Base-by-base conservation (phyloP, 2,113 vertebrate genomes). In the Takifugu bimaculatus region DNA sequence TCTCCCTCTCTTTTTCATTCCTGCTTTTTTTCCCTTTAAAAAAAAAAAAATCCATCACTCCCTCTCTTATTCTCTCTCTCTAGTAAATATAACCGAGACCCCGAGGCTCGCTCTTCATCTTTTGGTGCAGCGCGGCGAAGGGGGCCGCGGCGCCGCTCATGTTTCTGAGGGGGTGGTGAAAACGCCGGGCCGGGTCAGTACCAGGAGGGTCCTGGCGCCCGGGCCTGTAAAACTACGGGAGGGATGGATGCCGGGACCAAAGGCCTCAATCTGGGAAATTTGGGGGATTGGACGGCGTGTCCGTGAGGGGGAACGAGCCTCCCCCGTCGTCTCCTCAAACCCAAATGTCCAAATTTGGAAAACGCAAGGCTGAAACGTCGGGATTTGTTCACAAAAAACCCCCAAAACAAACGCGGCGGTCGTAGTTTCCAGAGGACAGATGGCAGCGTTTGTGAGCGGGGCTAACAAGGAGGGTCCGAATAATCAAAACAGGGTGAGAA, bases 21-120 rank as follows among this genome's bases (percentile, higher is more conserved):
- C 79, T 59, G 15, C 62, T 49, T 67, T 70, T 71, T 57, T 35
- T 15, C 9, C 44, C 44, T 13, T 15, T 5, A n/a, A 13, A 13
- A 13, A 14, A n/a, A 13, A 13, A 13, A 13, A 47, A 70, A 72
- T 74, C 77, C 66, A 29, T 27, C 13, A 0, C 73, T 74, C 68
- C 62, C 74, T 45, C 62, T 20, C 39, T 57, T 51, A 26, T 55
- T 80, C 51, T 81, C 61, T 64, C 81, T 70, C 83, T 64, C 80
- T 67, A 79, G 72, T 82, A 87, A 85, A 87, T 80, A 84, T 79
- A 85, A 83, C 72, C 66, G 68, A 25, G 55, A 75, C 72, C 58
- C 73, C 81, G 13, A 48, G 13, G 13, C 74, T 72, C 72, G 13
- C 72, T 80, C 77, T 78, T 79, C 78, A 64, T 80, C 68, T 71